Base-by-base conservation (phyloP, 2,888 invertebrate genomes). In the Teleogryllus oceanicus region DNA sequence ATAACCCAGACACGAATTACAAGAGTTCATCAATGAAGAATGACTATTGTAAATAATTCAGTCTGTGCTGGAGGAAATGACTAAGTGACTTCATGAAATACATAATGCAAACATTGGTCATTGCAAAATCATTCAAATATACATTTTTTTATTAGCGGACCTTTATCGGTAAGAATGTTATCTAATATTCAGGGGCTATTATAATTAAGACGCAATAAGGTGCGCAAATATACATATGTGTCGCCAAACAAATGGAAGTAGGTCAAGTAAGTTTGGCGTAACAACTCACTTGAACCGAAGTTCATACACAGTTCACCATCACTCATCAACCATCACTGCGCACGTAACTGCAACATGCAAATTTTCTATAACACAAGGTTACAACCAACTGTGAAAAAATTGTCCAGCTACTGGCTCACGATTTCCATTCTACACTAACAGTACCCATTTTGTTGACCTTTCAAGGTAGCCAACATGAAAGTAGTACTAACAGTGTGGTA, bases 291-390 rank as follows among this genome's bases (percentile, higher is more conserved):
- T 18, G 62, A 62, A 62, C 62, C n/a, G n/a, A n/a, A n/a, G n/a
- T 18, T 62, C n/a, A 62, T 18, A 62, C n/a, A 18, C 16, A 62
- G 12, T 62, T n/a, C 16, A 62, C 62, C 62, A 62, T 18, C n/a
- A 62, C 62, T n/a, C n/a, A 13, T 18, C 16, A 62, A 62, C 62
- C 62, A 62, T 62, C 62, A 13, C 62, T 62, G n/a, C 62, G n/a
- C 62, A 62, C 62, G 62, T 62, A 62, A 62, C n/a, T n/a, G 62
- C 62, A 62, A 62, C 62, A 62, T 62, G 62, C 16, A n/a, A 62
- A 13, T 62, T n/a, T 62, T 18, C n/a, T 18, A 62, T 62, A 62
- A 13, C 62, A 18, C 62, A 62, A 62, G 62, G 62, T n/a, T 62
- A 62, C n/a, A 62, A 18, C n/a, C 62, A 62, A 62, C 62, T n/a